Evolutionary conservation across 2,797 vertebrate species (phyloP).

Genomic region (Sciaenops ocellatus): DNA sequence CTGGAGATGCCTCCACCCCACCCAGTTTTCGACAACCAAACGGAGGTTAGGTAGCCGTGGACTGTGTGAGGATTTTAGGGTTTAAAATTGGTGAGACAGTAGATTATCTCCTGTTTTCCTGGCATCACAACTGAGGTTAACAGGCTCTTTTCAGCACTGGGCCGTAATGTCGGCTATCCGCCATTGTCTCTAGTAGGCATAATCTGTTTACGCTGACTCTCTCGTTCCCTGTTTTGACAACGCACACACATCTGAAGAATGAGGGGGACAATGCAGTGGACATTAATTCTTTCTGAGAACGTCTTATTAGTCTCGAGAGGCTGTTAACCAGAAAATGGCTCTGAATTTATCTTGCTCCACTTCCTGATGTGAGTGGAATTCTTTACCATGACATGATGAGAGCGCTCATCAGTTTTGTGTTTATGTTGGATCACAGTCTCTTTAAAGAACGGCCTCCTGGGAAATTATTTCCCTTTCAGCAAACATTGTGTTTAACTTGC

Average conservation of each 20-base stretch:
- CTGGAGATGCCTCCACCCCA: neutral
- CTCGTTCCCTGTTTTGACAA: slow-evolving; percentile 49
- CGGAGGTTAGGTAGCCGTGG: slow-evolving; percentile 32
- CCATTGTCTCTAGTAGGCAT: slow-evolving; percentile 52
- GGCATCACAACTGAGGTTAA: slow-evolving; percentile 63
- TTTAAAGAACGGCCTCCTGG: slow-evolving; percentile 48
- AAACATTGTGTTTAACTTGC: slow-evolving; percentile 48
- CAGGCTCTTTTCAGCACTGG: slow-evolving; percentile 59
- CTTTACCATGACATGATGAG: slow-evolving; percentile 39
- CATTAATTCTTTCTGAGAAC: slow-evolving; percentile 73
- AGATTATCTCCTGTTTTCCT: slow-evolving; percentile 58
- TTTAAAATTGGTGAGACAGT: slow-evolving; percentile 48
- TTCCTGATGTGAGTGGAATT: slow-evolving; percentile 49
- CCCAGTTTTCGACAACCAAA: slow-evolving; percentile 8
- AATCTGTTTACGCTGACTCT: slow-evolving; percentile 57
- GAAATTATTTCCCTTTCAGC: slow-evolving; percentile 63
- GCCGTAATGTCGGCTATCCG: slow-evolving; percentile 38
- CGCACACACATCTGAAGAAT: slow-evolving; percentile 46
- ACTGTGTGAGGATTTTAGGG: slow-evolving; percentile 46
- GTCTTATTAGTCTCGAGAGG: slow-evolving; percentile 70
- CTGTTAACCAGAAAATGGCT: slow-evolving; percentile 66
- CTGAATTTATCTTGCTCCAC: slow-evolving; percentile 59
- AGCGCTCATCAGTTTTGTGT: slow-evolving; percentile 59
- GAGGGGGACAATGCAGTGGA: slow-evolving; percentile 47
- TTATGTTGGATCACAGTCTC: slow-evolving; percentile 52